Conservation (phyloP, 2,888 invertebrate species). For the Ophonus ardosiacus region DNA sequence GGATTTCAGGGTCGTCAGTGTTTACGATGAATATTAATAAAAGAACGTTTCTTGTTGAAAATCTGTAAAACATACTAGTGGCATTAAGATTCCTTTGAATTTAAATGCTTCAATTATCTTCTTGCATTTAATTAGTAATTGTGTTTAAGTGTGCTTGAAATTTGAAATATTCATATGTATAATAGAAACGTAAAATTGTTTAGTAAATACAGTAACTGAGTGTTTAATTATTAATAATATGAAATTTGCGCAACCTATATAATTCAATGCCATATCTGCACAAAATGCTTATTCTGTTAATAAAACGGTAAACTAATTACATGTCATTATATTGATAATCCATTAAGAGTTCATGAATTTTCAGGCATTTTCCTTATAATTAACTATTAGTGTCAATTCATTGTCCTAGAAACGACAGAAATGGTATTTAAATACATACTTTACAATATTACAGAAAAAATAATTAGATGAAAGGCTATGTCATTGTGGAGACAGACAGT, state of each 20-base stretch:
- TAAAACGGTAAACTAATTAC: slow-evolving; percentile 18
- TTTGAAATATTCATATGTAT: not conserved
- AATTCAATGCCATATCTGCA: slow-evolving; percentile 25
- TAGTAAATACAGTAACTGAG: not conserved
- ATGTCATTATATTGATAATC: slow-evolving; percentile 19
- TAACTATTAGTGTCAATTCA: not conserved
- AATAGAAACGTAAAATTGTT: not conserved
- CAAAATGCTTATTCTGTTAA: slow-evolving; percentile 35
- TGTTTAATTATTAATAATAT: slow-evolving; percentile 13
- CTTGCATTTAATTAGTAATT: not conserved
- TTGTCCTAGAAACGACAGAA: no score
- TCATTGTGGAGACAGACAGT: no score
- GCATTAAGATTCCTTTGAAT: no score
- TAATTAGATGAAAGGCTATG: no score
- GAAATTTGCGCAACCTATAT: slow-evolving; percentile 4
- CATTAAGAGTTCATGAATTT: slow-evolving; percentile 16
- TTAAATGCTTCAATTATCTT: no score
- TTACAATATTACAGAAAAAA: no score
- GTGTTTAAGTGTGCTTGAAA: not conserved
- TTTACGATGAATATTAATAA: no score
- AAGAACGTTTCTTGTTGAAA: no score
- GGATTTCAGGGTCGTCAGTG: no score
- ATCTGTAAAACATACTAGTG: no score
- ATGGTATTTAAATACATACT: no score
- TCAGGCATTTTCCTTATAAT: not conserved